Evolutionary conservation across 2,113 vertebrate species (phyloP), one percentile per base, ranked within the genome.

Genomic region (Brachionichthys hirsutus): DNA sequence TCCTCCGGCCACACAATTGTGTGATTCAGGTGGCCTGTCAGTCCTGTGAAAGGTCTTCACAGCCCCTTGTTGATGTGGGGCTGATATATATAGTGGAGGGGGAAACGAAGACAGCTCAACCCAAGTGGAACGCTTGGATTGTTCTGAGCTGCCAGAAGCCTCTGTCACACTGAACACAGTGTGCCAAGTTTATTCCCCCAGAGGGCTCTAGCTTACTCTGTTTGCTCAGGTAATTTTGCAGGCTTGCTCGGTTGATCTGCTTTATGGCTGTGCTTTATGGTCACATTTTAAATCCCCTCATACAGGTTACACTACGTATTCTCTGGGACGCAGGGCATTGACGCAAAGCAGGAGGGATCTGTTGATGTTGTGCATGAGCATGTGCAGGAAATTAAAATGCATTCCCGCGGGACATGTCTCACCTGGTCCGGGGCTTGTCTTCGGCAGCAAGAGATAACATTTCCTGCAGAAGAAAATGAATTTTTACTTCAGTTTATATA

Each of bases 1-100:
- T 85, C 64, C 63, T 75, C 59, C 34, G 65, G 80, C 72, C 55
- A 50, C 64, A 87, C 84, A 88, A 85, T 85, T 85, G 84, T 86
- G 78, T 76, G 78, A 89, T 90, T 89, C 86, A 87, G 82, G 83
- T 86, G 73, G 76, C 72, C 78, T 81, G 77, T 82, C 80, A 83
- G 66, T 80, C 80, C 41, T 20, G 67, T 80, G 66, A 86, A 87
- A 89, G 80, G 75, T 83, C 75, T 72, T 80, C 70, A 81, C 71
- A 61, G 69, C 71, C 46, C 46, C 69, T 63, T 72, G 76, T 73
- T 79, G 70, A 80, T 81, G 80, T 75, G 75, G 73, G 65, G 64
- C 67, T 83, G 78, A 83, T 79, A 78, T 81, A 78, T 83, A 77
- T 77, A 76, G 80, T 77, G 78, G 48, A 80, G 58, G 74, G 78